A percentile compares a stretch with the other conserved stretches of the same genome.
These are phyloP conservation scores for Anthrax anthrax DNA, from an alignment of 2,888 invertebrate species.

Conservation along the genomic window DNA sequence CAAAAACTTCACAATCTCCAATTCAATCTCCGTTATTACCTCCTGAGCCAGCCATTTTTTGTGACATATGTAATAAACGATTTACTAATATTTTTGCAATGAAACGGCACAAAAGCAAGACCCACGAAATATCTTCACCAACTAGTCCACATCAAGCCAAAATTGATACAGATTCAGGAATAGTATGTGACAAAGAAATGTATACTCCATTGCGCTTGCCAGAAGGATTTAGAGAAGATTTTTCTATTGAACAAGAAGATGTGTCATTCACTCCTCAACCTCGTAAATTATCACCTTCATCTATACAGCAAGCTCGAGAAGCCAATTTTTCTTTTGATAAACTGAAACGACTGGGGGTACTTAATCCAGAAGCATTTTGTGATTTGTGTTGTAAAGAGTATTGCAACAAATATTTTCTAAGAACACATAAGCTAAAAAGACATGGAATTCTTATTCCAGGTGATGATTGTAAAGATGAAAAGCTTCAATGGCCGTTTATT, in stretches of 20 bases:
- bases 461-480: conserved; percentile 38
- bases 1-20: conserved; percentile 9
- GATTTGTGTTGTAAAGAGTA: conserved; percentile 88
- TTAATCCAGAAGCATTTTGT: conserved; percentile 82
- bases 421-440: conserved; percentile 84
- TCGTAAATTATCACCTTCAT: conserved; percentile 43
- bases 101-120: conserved; percentile 51
- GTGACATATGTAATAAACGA: conserved; percentile 58
- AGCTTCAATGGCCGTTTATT: conserved; percentile 29
- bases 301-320: conserved; percentile 52
- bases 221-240: conserved; percentile 35
- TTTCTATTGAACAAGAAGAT: conserved; percentile 34
- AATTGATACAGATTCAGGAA: conserved; percentile 9
- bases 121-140: conserved; percentile 40
- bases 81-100: conserved; percentile 60
- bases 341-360: conserved; percentile 61
- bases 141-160: conserved; percentile 10
- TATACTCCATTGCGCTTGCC: conserved; percentile 24
- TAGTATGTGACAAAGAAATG: conserved; percentile 7
- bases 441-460: conserved; percentile 64
- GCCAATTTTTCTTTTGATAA: conserved; percentile 58
- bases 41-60: conserved; percentile 35
- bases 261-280: conserved; percentile 38
- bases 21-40: conserved; percentile 13
- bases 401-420: conserved; percentile 82